Percentiles rank a stretch among this genome's conserved stretches.
Evolutionary conservation across 2,113 vertebrate genomes (phyloP).

Genomic region (Neodontobutis hainanensis): DNA sequence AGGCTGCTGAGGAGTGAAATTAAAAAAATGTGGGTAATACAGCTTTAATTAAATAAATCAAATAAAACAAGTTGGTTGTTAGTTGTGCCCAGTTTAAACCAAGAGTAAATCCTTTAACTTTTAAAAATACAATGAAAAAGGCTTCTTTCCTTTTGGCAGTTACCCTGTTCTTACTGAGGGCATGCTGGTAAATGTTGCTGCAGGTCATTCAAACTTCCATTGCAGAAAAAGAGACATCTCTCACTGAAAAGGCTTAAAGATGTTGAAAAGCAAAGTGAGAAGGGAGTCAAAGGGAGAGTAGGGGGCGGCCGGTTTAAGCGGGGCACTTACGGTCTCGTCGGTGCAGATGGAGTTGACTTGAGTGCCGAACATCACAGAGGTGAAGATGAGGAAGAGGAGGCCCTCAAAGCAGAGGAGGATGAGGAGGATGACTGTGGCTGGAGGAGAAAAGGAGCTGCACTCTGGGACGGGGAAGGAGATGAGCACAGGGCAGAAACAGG

Average conservation of each 20-base stretch:
- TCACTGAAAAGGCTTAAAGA: not conserved
- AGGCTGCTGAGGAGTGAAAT: too few species aligned
- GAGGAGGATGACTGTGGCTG: slow-evolving; percentile 96
- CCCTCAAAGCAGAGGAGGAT: slow-evolving; percentile 97
- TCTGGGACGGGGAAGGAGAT: slow-evolving; percentile 79
- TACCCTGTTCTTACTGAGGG: not conserved
- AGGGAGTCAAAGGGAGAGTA: slow-evolving; percentile 5
- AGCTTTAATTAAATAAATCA: too few species aligned
- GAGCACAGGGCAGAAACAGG: slow-evolving; percentile 39
- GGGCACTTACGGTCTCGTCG: slow-evolving; percentile 93
- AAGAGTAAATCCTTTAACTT: too few species aligned
- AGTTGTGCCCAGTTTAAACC: too few species aligned
- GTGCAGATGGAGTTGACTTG: slow-evolving; percentile 99
- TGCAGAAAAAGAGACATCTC: not conserved
- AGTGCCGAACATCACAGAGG: slow-evolving; percentile 98
- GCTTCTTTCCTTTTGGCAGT: slow-evolving; percentile 19
- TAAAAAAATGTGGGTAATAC: too few species aligned
- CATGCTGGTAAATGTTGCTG: not conserved
- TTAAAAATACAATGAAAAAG: too few species aligned
- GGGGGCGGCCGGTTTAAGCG: slow-evolving; percentile 16
- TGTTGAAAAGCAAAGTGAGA: slow-evolving; percentile 7
- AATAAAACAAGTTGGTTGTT: too few species aligned
- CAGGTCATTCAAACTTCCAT: not conserved
- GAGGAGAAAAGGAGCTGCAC: slow-evolving; percentile 97
- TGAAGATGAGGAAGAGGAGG: slow-evolving; percentile 98